A percentile compares a stretch with the other conserved stretches of the same genome.
These are phyloP conservation scores for Ara ararauna DNA, from an alignment of 2,797 vertebrate species.

Conservation along the genomic window DNA sequence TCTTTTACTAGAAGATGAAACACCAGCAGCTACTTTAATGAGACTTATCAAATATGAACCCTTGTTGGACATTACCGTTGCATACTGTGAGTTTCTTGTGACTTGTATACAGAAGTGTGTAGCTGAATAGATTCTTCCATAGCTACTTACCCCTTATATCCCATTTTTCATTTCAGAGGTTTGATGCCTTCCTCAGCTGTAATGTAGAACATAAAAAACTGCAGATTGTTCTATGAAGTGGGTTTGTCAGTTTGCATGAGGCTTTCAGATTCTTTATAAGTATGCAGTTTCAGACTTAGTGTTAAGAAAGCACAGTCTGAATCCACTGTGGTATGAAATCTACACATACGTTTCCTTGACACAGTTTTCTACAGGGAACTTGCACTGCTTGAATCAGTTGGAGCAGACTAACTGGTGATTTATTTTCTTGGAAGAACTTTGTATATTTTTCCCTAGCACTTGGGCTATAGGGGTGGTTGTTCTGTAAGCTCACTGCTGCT, in stretches of 20 bases:
- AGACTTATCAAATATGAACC: neutral
- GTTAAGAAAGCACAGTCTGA: neutral
- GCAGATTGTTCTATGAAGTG: neutral
- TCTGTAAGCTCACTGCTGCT: neutral
- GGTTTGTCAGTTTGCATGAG: neutral
- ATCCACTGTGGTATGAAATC: neutral
- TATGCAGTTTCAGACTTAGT: neutral
- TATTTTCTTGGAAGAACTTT: neutral
- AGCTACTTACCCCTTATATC: neutral
- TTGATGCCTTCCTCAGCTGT: neutral
- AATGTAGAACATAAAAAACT: neutral
- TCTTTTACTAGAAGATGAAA: neutral
- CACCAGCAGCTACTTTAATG: neutral
- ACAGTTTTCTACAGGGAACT: neutral
- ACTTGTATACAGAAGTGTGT: neutral
- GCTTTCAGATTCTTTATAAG: neutral
- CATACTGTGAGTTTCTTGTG: neutral
- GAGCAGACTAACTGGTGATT: neutral
- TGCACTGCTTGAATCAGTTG: neutral
- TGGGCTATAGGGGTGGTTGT: neutral
- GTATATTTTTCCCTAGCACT: neutral
- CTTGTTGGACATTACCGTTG: neutral
- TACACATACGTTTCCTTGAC: fast-evolving
- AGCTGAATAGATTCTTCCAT: neutral
- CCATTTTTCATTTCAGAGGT: neutral